A percentile compares a stretch with the other conserved stretches of the same genome.
phyloP scores from a whole-genome alignment of 2,888 invertebrate species.

The Apamea crenata region DNA sequence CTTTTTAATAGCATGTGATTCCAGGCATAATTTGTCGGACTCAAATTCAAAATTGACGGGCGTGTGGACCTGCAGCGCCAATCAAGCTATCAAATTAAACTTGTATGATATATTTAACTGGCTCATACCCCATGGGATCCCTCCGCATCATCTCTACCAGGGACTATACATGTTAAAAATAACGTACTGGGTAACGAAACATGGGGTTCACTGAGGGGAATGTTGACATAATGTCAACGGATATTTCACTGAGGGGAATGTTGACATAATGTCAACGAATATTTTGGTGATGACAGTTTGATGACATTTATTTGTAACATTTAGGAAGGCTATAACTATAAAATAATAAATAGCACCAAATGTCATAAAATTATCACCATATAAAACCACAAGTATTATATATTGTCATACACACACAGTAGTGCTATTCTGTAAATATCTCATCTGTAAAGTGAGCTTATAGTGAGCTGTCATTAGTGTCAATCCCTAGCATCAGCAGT shows the following conservation, averaged over 20 bases:
- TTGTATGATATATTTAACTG: conserved; percentile 43
- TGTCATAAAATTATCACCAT: not conserved
- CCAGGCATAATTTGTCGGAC: not conserved
- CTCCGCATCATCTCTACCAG: conserved; percentile 16
- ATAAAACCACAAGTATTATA: not conserved
- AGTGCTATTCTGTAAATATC: no score
- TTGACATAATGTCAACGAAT: not conserved
- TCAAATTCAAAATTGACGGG: conserved; percentile 1
- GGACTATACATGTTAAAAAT: conserved; percentile 18
- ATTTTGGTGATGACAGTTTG: not conserved
- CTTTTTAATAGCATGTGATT: not conserved
- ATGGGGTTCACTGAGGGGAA: not conserved
- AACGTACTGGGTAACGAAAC: conserved; percentile 5
- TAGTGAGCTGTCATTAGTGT: no score
- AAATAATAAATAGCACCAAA: not conserved
- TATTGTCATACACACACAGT: not conserved
- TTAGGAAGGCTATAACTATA: not conserved
- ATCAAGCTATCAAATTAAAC: conserved; percentile 45
- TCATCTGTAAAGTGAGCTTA: no score
- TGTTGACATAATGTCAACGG: not conserved
- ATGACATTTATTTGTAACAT: not conserved
- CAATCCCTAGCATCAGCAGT: no score
- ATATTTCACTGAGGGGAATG: not conserved
- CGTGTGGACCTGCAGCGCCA: conserved; percentile 10
- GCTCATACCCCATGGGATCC: not conserved